Conservation (phyloP, 2,113 vertebrate species). For the Bufo gargarizans region DNA sequence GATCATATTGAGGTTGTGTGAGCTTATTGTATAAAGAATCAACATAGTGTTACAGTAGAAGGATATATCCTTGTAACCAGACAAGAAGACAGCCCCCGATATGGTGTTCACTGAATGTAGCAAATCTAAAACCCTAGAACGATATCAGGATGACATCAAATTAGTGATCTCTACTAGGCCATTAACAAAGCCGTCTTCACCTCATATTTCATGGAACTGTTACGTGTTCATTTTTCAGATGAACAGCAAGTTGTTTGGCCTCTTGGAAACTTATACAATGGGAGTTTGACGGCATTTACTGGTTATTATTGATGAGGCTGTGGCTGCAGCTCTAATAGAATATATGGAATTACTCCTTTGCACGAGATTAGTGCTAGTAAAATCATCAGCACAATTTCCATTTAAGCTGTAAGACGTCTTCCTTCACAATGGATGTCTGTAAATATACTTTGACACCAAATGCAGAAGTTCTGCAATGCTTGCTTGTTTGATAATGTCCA, state of each 20-base stretch:
- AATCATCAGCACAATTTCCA: slow-evolving; percentile 43
- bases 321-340: background rate
- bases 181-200: background rate
- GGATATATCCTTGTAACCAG: no score
- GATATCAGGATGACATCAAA: no score
- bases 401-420: slow-evolving; percentile 17
- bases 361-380: background rate
- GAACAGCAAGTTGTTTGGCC: background rate
- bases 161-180: no score
- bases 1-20: no score
- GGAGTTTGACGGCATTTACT: background rate
- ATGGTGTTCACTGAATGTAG: no score
- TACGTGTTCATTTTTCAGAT: background rate
- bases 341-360: background rate
- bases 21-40: no score
- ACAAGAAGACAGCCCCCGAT: no score
- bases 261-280: background rate
- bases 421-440: slow-evolving; percentile 41
- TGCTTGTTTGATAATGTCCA: slow-evolving; percentile 57
- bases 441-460: slow-evolving; percentile 53
- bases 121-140: no score
- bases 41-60: no score
- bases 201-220: background rate
- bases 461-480: slow-evolving; percentile 50
- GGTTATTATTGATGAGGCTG: background rate